phyloP scores from a whole-genome alignment of 2,113 vertebrate species.

The Podiceps cristatus region DNA sequence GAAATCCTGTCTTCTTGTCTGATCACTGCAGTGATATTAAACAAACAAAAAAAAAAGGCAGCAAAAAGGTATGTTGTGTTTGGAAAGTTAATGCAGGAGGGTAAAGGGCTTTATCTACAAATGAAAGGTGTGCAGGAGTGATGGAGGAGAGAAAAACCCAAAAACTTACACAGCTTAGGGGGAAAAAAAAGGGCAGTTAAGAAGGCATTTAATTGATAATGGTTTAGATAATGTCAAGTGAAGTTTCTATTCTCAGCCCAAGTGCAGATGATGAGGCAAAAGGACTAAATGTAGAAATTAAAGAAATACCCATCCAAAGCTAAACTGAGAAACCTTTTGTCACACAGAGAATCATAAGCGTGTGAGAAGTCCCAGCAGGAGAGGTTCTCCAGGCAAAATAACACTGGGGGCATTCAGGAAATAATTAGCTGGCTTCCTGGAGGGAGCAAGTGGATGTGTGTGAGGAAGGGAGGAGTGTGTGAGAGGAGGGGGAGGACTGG shows the following conservation, averaged over 20 bases:
- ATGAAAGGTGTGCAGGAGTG: background rate
- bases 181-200: background rate
- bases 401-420: constrained; percentile 62
- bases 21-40: background rate
- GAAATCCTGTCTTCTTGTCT: background rate
- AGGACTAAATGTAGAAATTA: constrained; percentile 56
- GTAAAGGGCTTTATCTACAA: constrained; percentile 19
- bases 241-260: constrained; percentile 63
- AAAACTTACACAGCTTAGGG: background rate
- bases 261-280: constrained; percentile 43
- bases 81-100: background rate
- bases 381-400: constrained; percentile 64
- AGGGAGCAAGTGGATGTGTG: constrained; percentile 31
- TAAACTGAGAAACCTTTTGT: constrained; percentile 66
- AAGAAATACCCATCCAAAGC: constrained; percentile 68
- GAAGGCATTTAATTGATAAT: constrained; percentile 68
- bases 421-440: constrained; percentile 69
- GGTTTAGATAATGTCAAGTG: constrained; percentile 60
- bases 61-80: background rate
- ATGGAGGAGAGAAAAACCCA: background rate
- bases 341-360: constrained; percentile 45
- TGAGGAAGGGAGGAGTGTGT: constrained; percentile 20
- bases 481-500: background rate
- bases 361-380: constrained; percentile 59
- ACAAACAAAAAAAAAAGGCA: background rate